Base-by-base conservation (phyloP, 2,113 vertebrate species). In the Thalassoma bifasciatum region DNA sequence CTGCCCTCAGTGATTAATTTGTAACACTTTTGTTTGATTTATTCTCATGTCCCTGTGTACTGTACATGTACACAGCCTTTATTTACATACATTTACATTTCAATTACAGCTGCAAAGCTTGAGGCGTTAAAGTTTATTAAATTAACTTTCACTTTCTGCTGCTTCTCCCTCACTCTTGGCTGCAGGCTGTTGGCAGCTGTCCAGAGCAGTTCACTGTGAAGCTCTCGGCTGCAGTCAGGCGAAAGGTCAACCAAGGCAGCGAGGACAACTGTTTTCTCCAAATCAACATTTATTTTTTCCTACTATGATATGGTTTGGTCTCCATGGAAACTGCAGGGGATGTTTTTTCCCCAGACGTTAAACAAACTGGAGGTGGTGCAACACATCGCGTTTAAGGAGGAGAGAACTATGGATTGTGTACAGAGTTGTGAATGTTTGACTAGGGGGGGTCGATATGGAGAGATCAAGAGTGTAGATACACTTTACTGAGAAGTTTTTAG, bases 271-370 rank as follows among this genome's bases (percentile, higher is more conserved):
- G 24, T 77, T 72, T 75, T 73, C 67, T 81, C 53, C 63, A 81
- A 86, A 79, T 77, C 76, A 80, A 82, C 82, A 73, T 85, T 86
- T 80, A 80, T 65, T 86, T 90, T 73, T 83, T 79, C 69, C 37
- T 83, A 84, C 88, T 73, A 89, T 81, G 69, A 85, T 90, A 89
- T 91, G 81, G 74, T 72, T 85, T 57, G n/a, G 85, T 92, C 62
- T 85, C 91, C 86, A 92, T 91, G 86, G 91, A 88, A 92, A 92
- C 91, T 85, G 87, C 75, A 84, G 61, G 51, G 52, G 64, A 75
- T 6, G 10, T 61, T 60, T 52, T n/a, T 75, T 49, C 37, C 47
- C 23, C 44, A 19, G 22, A 79, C 50, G 44, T 81, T 17, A 1
- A 50, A 77, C 84, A 76, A 56, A 79, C 26, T 69, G 84, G 72